A percentile compares a stretch with the other conserved stretches of the same genome.
Conservation (phyloP, 2,888 invertebrate species). For the Sturmia bella region DNA sequence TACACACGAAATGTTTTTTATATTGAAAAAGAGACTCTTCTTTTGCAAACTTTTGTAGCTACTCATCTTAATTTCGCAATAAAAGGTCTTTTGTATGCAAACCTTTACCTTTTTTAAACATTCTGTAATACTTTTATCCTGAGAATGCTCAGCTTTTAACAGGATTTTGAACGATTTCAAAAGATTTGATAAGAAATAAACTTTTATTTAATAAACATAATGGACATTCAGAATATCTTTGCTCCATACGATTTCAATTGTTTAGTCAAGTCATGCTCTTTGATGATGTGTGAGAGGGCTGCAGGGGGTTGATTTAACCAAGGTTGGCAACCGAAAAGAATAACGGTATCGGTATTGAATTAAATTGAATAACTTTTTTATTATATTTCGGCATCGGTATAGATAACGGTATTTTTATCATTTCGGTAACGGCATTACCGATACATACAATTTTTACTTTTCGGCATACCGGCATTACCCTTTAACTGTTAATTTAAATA, state of each 20-base stretch:
- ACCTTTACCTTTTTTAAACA: slow-evolving; percentile 1
- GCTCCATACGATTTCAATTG: slow-evolving; percentile 24
- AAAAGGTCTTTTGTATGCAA: slow-evolving; percentile 58
- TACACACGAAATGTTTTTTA: slow-evolving; percentile 36
- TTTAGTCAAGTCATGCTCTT: slow-evolving; percentile 46
- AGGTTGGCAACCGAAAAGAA: no score
- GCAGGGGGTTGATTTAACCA: no score
- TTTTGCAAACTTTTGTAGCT: slow-evolving; percentile 32
- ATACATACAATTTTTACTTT: no score
- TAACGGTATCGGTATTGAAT: no score
- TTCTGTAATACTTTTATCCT: slow-evolving; percentile 9
- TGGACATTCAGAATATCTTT: slow-evolving; percentile 45
- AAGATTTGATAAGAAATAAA: slow-evolving; percentile 42
- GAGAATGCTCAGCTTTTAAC: neutral
- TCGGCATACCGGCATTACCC: no score
- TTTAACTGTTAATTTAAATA: no score
- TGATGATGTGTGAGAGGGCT: no score
- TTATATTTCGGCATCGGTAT: no score
- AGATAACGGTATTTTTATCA: no score
- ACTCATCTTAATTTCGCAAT: slow-evolving; percentile 59
- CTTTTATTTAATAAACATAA: slow-evolving; percentile 66
- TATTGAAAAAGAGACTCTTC: slow-evolving; percentile 22
- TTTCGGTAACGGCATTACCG: no score
- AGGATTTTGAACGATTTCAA: slow-evolving; percentile 7
- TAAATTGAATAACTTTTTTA: no score